Conservation (phyloP, 2,797 vertebrate genomes). For the Phrynocephalus guinanensis region DNA sequence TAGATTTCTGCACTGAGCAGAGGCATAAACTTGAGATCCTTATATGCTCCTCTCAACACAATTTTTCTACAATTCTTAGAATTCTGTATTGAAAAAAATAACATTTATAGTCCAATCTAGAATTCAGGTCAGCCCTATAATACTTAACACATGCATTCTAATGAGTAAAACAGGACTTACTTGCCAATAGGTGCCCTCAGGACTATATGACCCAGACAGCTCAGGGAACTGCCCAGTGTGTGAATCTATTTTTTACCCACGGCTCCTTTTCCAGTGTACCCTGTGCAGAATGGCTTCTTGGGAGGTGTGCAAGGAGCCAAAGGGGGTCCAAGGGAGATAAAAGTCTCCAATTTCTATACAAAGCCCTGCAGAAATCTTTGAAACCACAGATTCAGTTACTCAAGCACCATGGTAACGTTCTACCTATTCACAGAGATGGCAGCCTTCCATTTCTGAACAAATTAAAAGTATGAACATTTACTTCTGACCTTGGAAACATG, state of each 20-base stretch:
- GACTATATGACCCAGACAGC: background rate
- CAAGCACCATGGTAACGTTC: background rate
- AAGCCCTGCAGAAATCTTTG: background rate
- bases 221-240: background rate
- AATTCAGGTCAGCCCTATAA: background rate
- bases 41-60: no score
- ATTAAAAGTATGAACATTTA: constrained; percentile 19
- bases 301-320: background rate
- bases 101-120: background rate
- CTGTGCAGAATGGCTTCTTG: background rate
- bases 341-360: background rate
- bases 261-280: background rate
- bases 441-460: background rate
- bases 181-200: background rate
- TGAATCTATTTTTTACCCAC: background rate
- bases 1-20: no score
- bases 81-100: background rate
- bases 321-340: background rate
- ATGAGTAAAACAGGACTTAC: background rate
- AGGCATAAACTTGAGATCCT: no score
- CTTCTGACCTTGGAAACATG: background rate
- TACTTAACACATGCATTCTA: background rate
- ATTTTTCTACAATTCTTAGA: no score
- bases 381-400: background rate
- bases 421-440: background rate